Percentiles rank a stretch among this genome's conserved stretches.
phyloP scores from a whole-genome alignment of 2,113 vertebrate species.

The Actenoides lindsayi region DNA sequence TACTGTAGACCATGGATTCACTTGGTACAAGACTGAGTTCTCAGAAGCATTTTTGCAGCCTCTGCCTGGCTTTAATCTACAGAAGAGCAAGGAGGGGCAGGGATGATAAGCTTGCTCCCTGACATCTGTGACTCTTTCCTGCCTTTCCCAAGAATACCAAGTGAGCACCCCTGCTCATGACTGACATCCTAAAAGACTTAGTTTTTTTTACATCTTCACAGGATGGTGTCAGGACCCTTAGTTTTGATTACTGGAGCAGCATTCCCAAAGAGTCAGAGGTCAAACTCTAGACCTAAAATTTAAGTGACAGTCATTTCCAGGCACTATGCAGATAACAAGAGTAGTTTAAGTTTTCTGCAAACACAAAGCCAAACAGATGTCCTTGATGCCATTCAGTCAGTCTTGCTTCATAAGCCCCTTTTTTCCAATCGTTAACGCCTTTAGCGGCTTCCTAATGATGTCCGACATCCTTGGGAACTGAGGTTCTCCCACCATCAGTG shows the following conservation, averaged over 20 bases:
- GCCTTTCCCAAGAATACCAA: background rate
- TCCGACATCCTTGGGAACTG: background rate
- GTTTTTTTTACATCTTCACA: background rate
- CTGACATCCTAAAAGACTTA: background rate
- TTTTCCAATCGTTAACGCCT: background rate
- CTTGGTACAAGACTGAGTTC: rapidly evolving
- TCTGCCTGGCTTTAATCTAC: background rate
- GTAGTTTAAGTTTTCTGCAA: background rate
- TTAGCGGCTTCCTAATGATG: background rate
- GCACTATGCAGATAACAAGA: background rate
- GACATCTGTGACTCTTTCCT: background rate
- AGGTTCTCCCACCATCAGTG: background rate
- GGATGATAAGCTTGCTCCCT: background rate
- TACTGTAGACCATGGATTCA: background rate
- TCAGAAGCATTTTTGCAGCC: background rate
- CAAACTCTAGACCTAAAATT: background rate
- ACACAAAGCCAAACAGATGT: background rate
- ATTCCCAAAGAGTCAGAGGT: background rate
- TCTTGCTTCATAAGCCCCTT: background rate
- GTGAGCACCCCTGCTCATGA: background rate
- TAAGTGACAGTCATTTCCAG: background rate
- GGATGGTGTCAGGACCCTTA: background rate
- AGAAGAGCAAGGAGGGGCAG: background rate
- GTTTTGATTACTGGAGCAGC: background rate
- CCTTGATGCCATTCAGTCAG: background rate